Base-by-base conservation (phyloP, 2,888 invertebrate species). In the Hylaea fasciaria region DNA sequence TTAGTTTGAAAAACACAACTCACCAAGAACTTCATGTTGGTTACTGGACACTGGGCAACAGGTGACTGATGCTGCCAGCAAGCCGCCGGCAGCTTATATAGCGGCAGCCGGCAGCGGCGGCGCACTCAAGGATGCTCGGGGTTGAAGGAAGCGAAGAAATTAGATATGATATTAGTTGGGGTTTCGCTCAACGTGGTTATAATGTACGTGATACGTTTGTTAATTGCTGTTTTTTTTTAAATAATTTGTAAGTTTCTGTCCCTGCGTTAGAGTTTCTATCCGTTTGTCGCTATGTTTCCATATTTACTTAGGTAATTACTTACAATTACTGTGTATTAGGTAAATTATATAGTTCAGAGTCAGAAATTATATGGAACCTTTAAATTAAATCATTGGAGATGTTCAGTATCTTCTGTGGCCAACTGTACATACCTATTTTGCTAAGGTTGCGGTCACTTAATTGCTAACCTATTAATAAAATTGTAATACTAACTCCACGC, bases 21-120 rank as follows among this genome's bases (percentile, higher is more conserved):
- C 39, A 71, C 71, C 71, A 71, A 67, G 65, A 71, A 70, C 57
- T 71, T 71, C 71, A 71, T 71, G 71, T 64, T 70, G 70, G 62
- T 43, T 17, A 41, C 32, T 61, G 66, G 62, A 57, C 52, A 43
- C 46, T 54, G 55, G 10, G 39, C 53, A 51, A 32, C 45, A 16
- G 35, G 44, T 62, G 61, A 71, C 69, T 71, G 69, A 67, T 68
- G 62, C 2, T 14, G 41, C 40, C 35, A 37, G 48, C 48, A 22
- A 37, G 45, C 22, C 57, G 63, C 60, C 29, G 28, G 3, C 10
- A 0, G 47, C 52, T 69, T 69, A 62, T 69, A 69, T 69, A 69
- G 7, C 9, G 0, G n/a, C n/a, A 3, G 50, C 44, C 13, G 40
- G 40, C 5, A 8, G 14, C n/a, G 63, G 41, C 56, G 49, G 40